phyloP scores from a whole-genome alignment of 2,113 vertebrate genomes.

The Colossoma macropomum region DNA sequence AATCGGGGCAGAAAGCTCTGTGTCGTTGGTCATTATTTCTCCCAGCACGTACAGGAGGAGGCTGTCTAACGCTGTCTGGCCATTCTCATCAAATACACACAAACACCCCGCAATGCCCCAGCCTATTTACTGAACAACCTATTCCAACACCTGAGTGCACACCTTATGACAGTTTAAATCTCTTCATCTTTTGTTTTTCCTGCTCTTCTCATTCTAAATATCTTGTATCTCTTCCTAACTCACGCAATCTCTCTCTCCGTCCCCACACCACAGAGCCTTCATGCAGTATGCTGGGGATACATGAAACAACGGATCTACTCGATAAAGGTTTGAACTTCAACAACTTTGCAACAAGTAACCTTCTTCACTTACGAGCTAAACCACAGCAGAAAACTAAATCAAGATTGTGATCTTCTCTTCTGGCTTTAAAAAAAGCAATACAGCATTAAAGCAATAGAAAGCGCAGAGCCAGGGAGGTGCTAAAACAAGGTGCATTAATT shows the following conservation, averaged over 20 bases:
- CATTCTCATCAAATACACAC: conserved; percentile 39
- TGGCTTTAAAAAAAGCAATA: background rate
- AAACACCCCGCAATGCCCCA: conserved; percentile 33
- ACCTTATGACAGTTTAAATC: conserved; percentile 45
- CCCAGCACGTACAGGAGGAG: conserved; percentile 36
- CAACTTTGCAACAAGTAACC: background rate
- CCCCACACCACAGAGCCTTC: background rate
- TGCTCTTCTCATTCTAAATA: background rate
- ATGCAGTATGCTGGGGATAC: background rate
- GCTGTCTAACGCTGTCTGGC: conserved; percentile 27
- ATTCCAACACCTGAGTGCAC: conserved; percentile 32
- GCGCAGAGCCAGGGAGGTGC: background rate
- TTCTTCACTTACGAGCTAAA: background rate
- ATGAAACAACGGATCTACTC: background rate
- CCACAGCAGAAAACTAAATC: background rate
- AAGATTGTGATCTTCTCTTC: background rate
- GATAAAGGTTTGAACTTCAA: background rate
- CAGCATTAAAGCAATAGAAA: conserved; percentile 9
- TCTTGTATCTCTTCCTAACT: background rate
- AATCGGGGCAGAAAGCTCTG: conserved; percentile 44
- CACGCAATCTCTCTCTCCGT: background rate
- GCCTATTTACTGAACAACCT: conserved; percentile 43
- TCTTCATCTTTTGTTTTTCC: conserved; percentile 34
- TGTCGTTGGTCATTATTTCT: conserved; percentile 54
- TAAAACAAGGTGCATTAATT: conserved; percentile 57